A percentile compares a stretch with the other conserved stretches of the same genome.
Evolutionary conservation across 2,113 vertebrate genomes (phyloP).

Genomic region (Orycteropus afer): DNA sequence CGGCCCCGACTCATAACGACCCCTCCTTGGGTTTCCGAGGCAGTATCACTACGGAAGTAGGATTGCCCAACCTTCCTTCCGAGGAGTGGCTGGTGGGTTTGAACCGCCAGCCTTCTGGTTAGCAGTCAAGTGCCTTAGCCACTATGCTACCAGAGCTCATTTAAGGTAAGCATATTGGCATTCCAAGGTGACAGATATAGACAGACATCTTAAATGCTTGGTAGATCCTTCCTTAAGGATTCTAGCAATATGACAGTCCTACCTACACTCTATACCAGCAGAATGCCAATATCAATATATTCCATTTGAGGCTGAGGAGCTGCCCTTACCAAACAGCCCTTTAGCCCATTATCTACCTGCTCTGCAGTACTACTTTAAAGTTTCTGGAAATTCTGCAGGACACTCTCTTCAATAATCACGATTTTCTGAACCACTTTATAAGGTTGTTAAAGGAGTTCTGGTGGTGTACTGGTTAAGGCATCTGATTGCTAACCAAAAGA

Average conservation of each 20-base stretch:
- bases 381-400: slow-evolving; percentile 52
- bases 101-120: too few relatives aligned
- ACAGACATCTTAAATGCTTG: neutral
- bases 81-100: too few relatives aligned
- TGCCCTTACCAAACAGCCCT: neutral
- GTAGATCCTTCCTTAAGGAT: neutral
- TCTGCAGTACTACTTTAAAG: neutral
- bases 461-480: too few relatives aligned
- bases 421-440: slow-evolving; percentile 51
- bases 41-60: too few relatives aligned
- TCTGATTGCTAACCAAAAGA: too few relatives aligned
- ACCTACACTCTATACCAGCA: neutral
- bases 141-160: too few relatives aligned
- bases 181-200: neutral
- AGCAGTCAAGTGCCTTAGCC: too few relatives aligned
- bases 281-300: neutral
- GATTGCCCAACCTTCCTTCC: too few relatives aligned
- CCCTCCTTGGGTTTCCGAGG: too few relatives aligned
- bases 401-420: slow-evolving; percentile 38
- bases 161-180: slow-evolving; percentile 3
- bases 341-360: neutral
- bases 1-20: too few relatives aligned
- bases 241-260: neutral
- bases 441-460: too few relatives aligned
- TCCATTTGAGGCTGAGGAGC: neutral